phyloP scores from a whole-genome alignment of 1,140 invertebrate species.

The Panonychus citri region DNA sequence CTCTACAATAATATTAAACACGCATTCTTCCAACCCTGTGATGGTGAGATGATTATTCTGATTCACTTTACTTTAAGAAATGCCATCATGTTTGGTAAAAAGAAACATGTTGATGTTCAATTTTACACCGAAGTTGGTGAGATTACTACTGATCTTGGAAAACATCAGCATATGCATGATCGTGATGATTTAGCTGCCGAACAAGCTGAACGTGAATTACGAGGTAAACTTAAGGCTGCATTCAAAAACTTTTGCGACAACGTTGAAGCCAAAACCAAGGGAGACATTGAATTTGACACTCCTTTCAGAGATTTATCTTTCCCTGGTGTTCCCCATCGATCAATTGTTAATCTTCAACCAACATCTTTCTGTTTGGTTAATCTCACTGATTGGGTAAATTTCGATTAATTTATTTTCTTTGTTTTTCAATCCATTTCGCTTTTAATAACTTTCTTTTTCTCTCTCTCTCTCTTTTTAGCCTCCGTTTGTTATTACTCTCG shows the following conservation, averaged over 20 bases:
- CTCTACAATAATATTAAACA: constrained; percentile 99
- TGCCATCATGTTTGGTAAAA: constrained; percentile 97
- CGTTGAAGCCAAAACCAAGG: constrained; percentile 83
- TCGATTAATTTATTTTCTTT: constrained; percentile 11
- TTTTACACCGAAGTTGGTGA: constrained; percentile 99
- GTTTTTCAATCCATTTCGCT: constrained; percentile 1
- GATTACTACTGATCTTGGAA: constrained; percentile 95
- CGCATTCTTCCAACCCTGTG: constrained; percentile 97
- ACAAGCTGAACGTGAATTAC: constrained; percentile 84
- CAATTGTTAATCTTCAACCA: constrained; percentile 84
- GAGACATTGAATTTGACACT: constrained; percentile 93
- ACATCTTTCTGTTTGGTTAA: constrained; percentile 90
- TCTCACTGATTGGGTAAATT: constrained; percentile 72
- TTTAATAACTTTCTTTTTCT: constrained; percentile 21
- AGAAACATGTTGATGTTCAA: constrained; percentile 95
- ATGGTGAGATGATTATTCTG: constrained; percentile 97
- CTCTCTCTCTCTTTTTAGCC: constrained; percentile 35
- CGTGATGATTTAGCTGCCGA: constrained; percentile 93
- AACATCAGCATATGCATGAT: constrained; percentile 99
- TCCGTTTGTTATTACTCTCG: constrained; percentile 89
- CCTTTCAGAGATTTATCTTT: constrained; percentile 94
- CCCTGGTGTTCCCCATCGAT: constrained; percentile 87
- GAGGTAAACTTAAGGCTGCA: constrained; percentile 85
- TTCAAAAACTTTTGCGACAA: constrained; percentile 98
- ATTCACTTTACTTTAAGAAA: constrained; percentile 97